These are phyloP conservation scores for Euleptes europaea DNA, from an alignment of 2,113 vertebrate genomes.

Conservation along the genomic window DNA sequence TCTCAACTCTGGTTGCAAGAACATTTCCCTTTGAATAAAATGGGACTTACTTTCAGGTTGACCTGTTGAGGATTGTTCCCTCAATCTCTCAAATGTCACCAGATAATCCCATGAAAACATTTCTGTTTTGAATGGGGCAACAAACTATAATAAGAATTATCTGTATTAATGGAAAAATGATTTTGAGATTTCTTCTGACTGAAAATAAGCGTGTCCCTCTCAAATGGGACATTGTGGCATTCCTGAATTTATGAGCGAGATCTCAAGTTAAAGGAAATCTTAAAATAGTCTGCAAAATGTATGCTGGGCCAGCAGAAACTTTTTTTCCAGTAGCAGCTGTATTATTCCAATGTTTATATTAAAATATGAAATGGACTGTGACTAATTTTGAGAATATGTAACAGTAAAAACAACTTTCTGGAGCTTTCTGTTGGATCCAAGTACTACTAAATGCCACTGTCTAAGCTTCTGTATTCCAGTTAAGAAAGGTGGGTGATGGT, in stretches of 20 bases:
- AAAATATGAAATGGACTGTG: background rate
- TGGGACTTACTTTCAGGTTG: background rate
- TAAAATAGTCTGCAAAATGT: conserved; percentile 47
- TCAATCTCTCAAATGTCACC: background rate
- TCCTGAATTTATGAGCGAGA: conserved; percentile 62
- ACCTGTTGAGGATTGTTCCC: too few relatives aligned
- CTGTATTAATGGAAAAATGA: conserved; percentile 46
- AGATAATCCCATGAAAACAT: background rate
- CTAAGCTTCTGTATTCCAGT: conserved; percentile 1
- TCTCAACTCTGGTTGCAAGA: too few relatives aligned
- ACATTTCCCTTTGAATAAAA: too few relatives aligned
- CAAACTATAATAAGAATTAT: background rate
- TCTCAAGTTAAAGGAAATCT: conserved; percentile 53
- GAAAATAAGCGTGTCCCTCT: conserved; percentile 64
- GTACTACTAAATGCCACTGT: too few relatives aligned
- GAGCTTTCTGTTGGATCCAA: background rate
- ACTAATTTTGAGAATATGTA: background rate
- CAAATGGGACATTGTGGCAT: conserved; percentile 65
- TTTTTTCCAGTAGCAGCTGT: conserved; percentile 32
- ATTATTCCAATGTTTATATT: too few relatives aligned
- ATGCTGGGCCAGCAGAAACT: background rate
- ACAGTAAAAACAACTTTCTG: background rate
- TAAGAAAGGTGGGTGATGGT: background rate
- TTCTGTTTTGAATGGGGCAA: background rate
- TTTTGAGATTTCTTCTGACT: conserved; percentile 61